Evolutionary conservation across 92 coral and sea anemone genomes (phyloP), one percentile per base, ranked within the genome.

Genomic region (Palythoa grandiflora): DNA sequence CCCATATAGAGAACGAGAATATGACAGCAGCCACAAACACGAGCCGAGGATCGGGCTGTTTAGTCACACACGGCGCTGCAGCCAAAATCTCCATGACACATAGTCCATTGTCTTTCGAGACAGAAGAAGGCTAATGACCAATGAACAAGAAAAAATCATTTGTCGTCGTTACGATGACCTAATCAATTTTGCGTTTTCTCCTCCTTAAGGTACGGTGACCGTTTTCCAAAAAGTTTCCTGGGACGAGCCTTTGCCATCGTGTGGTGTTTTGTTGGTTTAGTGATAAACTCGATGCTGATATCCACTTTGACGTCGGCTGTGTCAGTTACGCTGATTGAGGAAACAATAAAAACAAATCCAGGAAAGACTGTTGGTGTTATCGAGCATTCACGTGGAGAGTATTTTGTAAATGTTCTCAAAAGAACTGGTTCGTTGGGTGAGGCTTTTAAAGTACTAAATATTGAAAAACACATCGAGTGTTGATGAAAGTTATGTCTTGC

Each of bases 241-340:
- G 40, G 63, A 20, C 39, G 28, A 9, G 17, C 51, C 14, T 37
- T 68, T 83, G 21, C 51, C 35, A 21, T 68, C 47, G 13, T 83
- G 28, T 68, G 51, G 75, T 37, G 38, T 59, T 89, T 76, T 74
- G 78, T 44, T 15, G 68, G 68, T 17, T 16, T 61, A 20, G 28
- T 17, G 68, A 14, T 61, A 61, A 61, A 61, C 68, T 16, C 68
- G 6, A 61, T 61, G 68, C 68, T 61, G 28, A 16, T 61, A 6
- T 1, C 28, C 17, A 16, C 28, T 16, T 15, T 61, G 21, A 14
- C 68, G 68, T 61, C 68, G 7, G 2, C 68, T 15, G 9, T 61
- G 28, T 15, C 68, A 61, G 19, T 20, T 16, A 16, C 16, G 4
- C 4, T 61, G 35, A 6, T 61, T 16, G 68, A 15, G 21, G 68